Evolutionary conservation across 2,113 vertebrate genomes (phyloP).

Genomic region (Burhinus bistriatus): DNA sequence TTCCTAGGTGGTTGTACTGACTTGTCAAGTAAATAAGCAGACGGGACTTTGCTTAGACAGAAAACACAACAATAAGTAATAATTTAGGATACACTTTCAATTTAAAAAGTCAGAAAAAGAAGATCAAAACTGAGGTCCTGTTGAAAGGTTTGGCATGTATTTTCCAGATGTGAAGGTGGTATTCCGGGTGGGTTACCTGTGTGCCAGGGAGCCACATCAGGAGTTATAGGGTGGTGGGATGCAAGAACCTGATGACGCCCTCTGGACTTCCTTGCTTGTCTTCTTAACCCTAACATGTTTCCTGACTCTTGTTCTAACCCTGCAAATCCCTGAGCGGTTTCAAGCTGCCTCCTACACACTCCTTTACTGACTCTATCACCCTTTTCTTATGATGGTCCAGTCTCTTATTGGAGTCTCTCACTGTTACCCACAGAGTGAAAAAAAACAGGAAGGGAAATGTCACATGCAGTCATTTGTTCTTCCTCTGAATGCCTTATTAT

Average conservation of each 20-base stretch:
- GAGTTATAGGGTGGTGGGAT: not conserved
- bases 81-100: not conserved
- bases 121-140: not conserved
- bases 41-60: not conserved
- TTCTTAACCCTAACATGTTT: not conserved
- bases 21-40: not conserved
- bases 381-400: not conserved
- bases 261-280: not conserved
- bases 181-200: not conserved
- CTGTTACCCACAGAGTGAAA: not conserved
- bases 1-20: not conserved
- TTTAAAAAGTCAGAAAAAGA: not conserved
- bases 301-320: not conserved
- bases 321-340: not conserved
- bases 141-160: not conserved
- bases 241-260: not conserved
- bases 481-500: not conserved
- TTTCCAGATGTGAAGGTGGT: not conserved
- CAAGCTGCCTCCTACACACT: not conserved
- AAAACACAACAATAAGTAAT: not conserved
- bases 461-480: rapidly evolving
- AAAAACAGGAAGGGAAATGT: not conserved
- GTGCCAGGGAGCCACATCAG: rapidly evolving
- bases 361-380: not conserved
- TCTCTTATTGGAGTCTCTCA: not conserved